phyloP scores from a whole-genome alignment of 1,140 invertebrate genomes.

The Apis dorsata region DNA sequence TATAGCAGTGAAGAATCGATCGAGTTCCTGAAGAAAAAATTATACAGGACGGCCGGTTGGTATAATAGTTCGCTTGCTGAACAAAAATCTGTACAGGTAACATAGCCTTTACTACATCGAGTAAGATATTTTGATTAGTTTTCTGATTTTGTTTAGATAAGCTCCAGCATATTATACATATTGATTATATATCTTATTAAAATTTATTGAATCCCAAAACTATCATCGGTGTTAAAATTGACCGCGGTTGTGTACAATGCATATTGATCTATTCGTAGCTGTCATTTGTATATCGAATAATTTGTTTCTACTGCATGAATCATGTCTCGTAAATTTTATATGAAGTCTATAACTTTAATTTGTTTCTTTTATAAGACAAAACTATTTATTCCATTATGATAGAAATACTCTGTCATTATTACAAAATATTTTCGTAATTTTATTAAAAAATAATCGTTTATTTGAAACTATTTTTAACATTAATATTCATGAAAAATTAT shows the following conservation, averaged over 20 bases:
- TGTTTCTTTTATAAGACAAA: background rate
- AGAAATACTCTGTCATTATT: background rate
- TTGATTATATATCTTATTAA: background rate
- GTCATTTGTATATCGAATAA: constrained; percentile 64
- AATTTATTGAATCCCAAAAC: background rate
- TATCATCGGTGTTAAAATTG: constrained; percentile 52
- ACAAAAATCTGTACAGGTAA: constrained; percentile 60
- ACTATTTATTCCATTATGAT: background rate
- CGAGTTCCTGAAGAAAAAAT: constrained; percentile 34
- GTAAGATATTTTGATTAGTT: background rate
- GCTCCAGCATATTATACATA: background rate
- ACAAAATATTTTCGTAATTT: background rate
- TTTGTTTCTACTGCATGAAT: constrained; percentile 38
- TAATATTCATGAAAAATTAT: background rate
- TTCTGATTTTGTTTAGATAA: background rate
- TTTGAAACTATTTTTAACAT: background rate
- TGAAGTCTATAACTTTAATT: background rate
- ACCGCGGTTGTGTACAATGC: constrained; percentile 69
- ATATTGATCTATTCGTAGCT: constrained; percentile 75
- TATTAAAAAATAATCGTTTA: background rate
- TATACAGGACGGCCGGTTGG: constrained; percentile 64
- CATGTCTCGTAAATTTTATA: constrained; percentile 15
- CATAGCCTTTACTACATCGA: constrained; percentile 43
- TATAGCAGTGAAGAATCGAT: constrained; percentile 35
- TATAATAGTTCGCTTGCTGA: constrained; percentile 64